A percentile compares a stretch with the other conserved stretches of the same genome.
Conservation (phyloP, 2,797 vertebrate genomes). For the Aphelocoma californica region DNA sequence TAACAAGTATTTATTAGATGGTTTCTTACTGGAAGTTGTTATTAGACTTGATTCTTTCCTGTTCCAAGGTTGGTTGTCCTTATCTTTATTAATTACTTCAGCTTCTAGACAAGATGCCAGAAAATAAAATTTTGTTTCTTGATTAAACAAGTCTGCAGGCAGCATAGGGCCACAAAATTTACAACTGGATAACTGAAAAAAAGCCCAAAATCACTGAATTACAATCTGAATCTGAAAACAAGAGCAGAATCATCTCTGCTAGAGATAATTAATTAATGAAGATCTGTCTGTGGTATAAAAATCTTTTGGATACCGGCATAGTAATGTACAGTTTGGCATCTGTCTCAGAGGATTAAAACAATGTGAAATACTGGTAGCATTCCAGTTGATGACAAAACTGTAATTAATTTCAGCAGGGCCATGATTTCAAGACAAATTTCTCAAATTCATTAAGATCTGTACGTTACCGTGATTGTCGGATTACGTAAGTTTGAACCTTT, state of each 20-base stretch:
- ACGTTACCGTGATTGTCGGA: not conserved
- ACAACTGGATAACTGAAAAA: not conserved
- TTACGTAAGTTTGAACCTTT: not conserved
- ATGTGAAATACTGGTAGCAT: not conserved
- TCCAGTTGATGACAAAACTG: not conserved
- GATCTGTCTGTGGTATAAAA: not conserved
- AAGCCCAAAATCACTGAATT: not conserved
- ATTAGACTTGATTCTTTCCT: conserved; percentile 24
- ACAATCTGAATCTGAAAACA: not conserved
- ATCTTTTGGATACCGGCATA: not conserved
- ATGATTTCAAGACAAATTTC: not conserved
- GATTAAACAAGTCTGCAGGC: not conserved
- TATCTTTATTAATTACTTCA: conserved; percentile 53
- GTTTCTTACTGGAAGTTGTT: conserved; percentile 32
- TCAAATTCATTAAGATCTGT: not conserved
- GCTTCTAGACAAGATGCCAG: not conserved
- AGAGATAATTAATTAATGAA: not conserved
- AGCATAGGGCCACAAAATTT: not conserved
- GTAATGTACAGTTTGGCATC: not conserved
- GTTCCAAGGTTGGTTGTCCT: conserved; percentile 20
- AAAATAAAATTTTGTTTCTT: conserved; percentile 14
- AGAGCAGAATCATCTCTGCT: not conserved
- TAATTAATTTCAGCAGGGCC: not conserved
- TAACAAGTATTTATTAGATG: conserved; percentile 58
- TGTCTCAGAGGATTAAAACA: not conserved